Conservation (phyloP, 2,113 vertebrate genomes). For the Catharus minimus region DNA sequence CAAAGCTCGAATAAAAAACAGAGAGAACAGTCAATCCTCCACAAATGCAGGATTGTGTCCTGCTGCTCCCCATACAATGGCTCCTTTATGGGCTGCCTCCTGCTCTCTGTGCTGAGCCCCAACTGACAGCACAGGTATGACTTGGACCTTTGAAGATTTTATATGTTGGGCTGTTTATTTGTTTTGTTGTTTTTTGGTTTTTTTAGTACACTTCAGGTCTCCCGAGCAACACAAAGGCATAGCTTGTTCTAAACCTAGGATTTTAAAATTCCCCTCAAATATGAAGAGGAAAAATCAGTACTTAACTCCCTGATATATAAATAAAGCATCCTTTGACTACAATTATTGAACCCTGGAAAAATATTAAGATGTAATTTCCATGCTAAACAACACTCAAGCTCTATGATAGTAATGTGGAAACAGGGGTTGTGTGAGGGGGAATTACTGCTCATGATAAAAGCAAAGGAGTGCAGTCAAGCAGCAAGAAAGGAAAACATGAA, state of each 20-base stretch:
- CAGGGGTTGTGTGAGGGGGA: not conserved
- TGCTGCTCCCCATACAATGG: constrained; percentile 24
- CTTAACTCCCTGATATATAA: not conserved
- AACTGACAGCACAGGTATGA: not conserved
- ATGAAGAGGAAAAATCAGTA: not conserved
- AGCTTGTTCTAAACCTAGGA: not conserved
- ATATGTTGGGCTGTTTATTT: not conserved
- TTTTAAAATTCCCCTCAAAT: not conserved
- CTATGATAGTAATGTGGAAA: not conserved
- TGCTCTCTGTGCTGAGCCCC: constrained; percentile 2
- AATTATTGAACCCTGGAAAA: not conserved
- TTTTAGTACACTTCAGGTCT: not conserved
- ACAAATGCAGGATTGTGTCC: constrained; percentile 39
- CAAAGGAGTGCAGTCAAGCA: not conserved
- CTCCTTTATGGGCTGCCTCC: constrained; percentile 17
- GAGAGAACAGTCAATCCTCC: constrained; percentile 4
- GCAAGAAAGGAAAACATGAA: not conserved
- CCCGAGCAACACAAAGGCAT: not conserved
- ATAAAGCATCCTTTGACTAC: constrained; percentile 7
- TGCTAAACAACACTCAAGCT: not conserved
- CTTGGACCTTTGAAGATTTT: not conserved
- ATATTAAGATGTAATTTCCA: not conserved
- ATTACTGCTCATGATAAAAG: not conserved
- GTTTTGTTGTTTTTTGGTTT: not conserved
- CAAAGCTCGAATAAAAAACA: constrained; percentile 39